These are phyloP conservation scores for Haplochromis burtoni DNA, from an alignment of 2,113 vertebrate species.

Conservation along the genomic window DNA sequence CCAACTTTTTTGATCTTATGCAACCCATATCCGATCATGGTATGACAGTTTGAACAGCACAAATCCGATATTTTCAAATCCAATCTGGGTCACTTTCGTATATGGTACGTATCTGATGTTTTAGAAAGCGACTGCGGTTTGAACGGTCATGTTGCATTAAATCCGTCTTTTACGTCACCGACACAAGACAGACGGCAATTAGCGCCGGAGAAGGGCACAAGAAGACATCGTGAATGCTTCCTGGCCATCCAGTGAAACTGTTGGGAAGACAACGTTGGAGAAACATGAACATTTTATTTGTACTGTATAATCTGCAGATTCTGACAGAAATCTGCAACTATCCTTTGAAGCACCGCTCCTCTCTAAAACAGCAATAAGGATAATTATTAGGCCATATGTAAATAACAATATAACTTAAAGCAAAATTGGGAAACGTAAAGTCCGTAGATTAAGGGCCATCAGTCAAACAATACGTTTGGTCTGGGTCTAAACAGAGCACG, in stretches of 20 bases:
- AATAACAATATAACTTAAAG: background rate
- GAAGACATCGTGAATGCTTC: background rate
- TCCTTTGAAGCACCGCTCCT: rapidly evolving
- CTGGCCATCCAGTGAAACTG: background rate
- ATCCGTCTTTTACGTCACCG: background rate
- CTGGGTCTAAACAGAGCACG: rapidly evolving
- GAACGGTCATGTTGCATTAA: rapidly evolving
- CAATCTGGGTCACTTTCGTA: rapidly evolving
- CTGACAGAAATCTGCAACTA: background rate
- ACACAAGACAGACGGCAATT: rapidly evolving
- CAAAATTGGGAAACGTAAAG: background rate
- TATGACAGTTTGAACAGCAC: rapidly evolving
- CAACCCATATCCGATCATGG: background rate
- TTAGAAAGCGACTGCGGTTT: rapidly evolving
- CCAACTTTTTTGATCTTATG: rapidly evolving
- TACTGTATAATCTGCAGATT: background rate
- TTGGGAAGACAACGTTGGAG: rapidly evolving
- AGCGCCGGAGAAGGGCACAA: rapidly evolving
- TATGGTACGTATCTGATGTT: background rate
- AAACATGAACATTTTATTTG: background rate
- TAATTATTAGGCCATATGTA: background rate
- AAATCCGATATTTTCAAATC: background rate
- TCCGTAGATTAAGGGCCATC: rapidly evolving
- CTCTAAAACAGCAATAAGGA: background rate
- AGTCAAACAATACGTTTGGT: background rate